Evolutionary conservation across 2,113 vertebrate genomes (phyloP).

Genomic region (Toxostoma redivivum): DNA sequence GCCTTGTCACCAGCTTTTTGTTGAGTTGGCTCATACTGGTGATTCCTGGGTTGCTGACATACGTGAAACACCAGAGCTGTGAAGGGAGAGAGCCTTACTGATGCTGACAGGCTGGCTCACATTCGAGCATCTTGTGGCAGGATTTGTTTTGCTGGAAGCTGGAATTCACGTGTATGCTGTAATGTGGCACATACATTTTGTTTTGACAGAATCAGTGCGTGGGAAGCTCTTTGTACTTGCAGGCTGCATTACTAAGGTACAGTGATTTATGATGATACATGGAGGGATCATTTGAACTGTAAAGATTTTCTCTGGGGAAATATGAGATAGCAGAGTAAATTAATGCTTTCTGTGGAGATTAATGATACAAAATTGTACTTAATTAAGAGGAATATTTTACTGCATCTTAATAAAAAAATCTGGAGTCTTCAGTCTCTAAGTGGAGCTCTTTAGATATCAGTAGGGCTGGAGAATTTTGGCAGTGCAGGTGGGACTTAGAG

Average conservation of each 20-base stretch:
- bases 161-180: not conserved
- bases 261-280: not conserved
- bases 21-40: not conserved
- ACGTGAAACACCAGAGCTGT: not conserved
- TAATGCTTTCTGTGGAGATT: not conserved
- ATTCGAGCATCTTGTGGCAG: not conserved
- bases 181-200: not conserved
- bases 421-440: not conserved
- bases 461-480: not conserved
- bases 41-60: not conserved
- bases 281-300: not conserved
- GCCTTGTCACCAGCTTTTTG: not conserved
- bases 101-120: not conserved
- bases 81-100: not conserved
- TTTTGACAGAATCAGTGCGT: not conserved
- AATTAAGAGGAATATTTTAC: constrained; percentile 11
- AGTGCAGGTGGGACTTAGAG: not conserved
- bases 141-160: not conserved
- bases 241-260: not conserved
- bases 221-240: not conserved
- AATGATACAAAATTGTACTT: constrained; percentile 26
- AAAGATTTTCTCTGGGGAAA: not conserved
- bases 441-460: not conserved
- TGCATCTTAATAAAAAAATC: not conserved
- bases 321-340: not conserved